A percentile compares a stretch with the other conserved stretches of the same genome.
Evolutionary conservation across 2,113 vertebrate species (phyloP).

Genomic region (pig (Sus scrofa)): T2T-Sscrofa CM000817.6:120130001-120130500

Average conservation of each 20-base stretch:
- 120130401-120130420: too few relatives aligned
- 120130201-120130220: neutral
- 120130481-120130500: too few relatives aligned
- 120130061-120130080: neutral
- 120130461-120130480: too few relatives aligned
- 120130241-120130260: neutral
- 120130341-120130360: too few relatives aligned
- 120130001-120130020: neutral
- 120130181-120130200: neutral
- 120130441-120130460: too few relatives aligned
- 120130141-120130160: neutral
- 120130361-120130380: too few relatives aligned
- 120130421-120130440: too few relatives aligned
- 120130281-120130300: neutral
- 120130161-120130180: neutral
- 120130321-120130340: too few relatives aligned
- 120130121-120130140: neutral
- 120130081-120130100: neutral
- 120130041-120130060: neutral
- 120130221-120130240: neutral
- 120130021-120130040: neutral
- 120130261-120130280: neutral
- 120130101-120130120: neutral
- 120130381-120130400: too few relatives aligned
- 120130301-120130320: neutral